Evolutionary conservation across 2,888 invertebrate species (phyloP), one percentile per base, ranked within the genome.

Genomic region (Pyrochroa serraticornis): DNA sequence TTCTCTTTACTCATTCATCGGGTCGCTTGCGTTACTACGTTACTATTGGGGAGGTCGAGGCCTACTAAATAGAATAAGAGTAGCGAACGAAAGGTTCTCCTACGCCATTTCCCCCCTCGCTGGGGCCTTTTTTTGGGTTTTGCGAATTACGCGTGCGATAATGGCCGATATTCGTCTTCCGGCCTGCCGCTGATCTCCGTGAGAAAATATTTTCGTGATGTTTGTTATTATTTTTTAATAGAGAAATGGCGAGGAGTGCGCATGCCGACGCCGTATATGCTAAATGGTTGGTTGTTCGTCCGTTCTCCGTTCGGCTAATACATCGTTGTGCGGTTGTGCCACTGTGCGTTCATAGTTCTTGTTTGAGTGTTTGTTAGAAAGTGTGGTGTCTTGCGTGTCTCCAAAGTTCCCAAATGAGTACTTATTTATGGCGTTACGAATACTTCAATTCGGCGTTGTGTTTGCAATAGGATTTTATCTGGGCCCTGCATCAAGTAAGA

Each of bases 401-500:
- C 70, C 72, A 72, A 72, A 71, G 74, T 76, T 75, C 77, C 84
- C 87, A 86, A 86, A 87, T 87, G 88, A 84, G 63, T 83, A 83
- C 83, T 84, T 83, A 86, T 87, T 85, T 87, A 88, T 89, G 89
- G 89, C 89, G 88, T 84, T 88, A 84, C 85, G 85, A 86, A 85
- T 87, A 83, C 84, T 87, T 83, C 86, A 85, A 84, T 84, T 87
- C 85, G 82, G 81, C 81, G 84, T 84, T 82, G 80, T 84, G 82
- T 82, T 83, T 81, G 78, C 83, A 81, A 80, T 85, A 81, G 81
- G 79, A 76, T 74, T 75, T 66, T 68, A 62, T 56, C 61, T 71
- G 65, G 71, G 69, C 69, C 69, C 71, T 69, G 69, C 70, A 61
- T 57, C 69, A 71, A 66, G 75, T 75, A 68, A 69, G 67, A 44